Evolutionary conservation across 2,797 vertebrate species (phyloP), one percentile per base, ranked within the genome.

Genomic region (Psittacula echo): DNA sequence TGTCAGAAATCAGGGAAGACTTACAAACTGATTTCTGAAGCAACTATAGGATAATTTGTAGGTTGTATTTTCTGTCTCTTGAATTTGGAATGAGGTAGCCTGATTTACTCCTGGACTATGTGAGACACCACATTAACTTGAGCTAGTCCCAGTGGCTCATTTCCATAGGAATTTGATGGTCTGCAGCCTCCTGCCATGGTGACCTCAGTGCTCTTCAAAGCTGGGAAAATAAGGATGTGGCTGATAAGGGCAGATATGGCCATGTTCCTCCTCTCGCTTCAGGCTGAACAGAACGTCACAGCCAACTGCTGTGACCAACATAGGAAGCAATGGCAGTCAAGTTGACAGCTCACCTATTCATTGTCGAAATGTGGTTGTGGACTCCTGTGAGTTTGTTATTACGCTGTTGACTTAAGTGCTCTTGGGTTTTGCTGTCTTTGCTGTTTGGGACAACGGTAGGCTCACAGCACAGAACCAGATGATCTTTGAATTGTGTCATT

Each of bases 71-170:
- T 79, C 16, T 64, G 8, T 45, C 17, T 60, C 19, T 76, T 15
- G 7, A 18, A 32, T 65, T n/a, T 67, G 34, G 22, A 77, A 75
- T 50, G 30, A 66, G 18, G 15, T 32, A 34, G 5, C 15, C 56
- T 66, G 2, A 75, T 53, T 82, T 87, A 47, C 70, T 89, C 17
- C 67, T 65, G 32, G 54, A 21, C 10, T 62, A 3, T 24, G 29
- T 67, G 54, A 54, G 23, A 10, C 9, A 22, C 5, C 8, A 1
- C 0, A 0, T 19, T 74, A n/a, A 53, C 10, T 48, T 83, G 22
- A 26, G 23, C 34, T 61, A 0, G 47, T 78, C 42, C 10, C 60
- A 34, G 18, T 50, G 44, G 7, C 44, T 74, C 41, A 23, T 74
- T 58, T 74, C 23, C 22, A 22, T 26, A 61, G n/a, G 30, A 72